Conservation (phyloP, 1,140 invertebrate genomes). For the Zophobas atratus region DNA sequence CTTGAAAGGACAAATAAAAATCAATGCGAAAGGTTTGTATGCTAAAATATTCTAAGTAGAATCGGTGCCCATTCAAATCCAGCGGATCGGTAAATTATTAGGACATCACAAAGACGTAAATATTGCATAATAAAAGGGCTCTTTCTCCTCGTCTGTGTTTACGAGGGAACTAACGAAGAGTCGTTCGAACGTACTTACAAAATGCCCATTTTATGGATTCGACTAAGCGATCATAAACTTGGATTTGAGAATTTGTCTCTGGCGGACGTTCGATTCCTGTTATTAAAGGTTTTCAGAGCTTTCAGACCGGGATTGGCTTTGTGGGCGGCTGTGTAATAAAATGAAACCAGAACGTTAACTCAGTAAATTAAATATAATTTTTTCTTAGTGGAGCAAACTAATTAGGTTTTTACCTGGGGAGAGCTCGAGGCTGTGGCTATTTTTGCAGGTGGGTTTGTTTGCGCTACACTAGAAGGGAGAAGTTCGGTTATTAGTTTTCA, state of each 20-base stretch:
- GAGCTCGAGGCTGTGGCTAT: no score
- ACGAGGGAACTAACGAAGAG: conserved; percentile 21
- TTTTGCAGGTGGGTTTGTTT: no score
- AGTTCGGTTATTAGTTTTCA: no score
- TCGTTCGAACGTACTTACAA: conserved; percentile 31
- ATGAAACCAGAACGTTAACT: no score
- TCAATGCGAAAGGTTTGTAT: conserved; percentile 26
- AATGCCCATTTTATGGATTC: conserved; percentile 28
- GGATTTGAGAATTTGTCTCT: conserved; percentile 28
- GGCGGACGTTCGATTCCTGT: not conserved
- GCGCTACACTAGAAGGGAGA: no score
- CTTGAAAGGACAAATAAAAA: conserved; percentile 27
- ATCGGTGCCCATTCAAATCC: conserved; percentile 11
- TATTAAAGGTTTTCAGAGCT: no score
- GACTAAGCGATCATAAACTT: conserved; percentile 22
- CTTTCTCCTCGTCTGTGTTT: conserved; percentile 27
- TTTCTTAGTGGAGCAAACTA: no score
- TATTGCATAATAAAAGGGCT: conserved; percentile 34
- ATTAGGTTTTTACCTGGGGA: no score
- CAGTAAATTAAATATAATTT: no score
- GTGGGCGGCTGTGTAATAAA: no score
- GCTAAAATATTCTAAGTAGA: conserved; percentile 29
- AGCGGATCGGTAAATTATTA: conserved; percentile 38
- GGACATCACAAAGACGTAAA: conserved; percentile 30
- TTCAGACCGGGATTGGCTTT: no score